Evolutionary conservation across 2,888 invertebrate genomes (phyloP).

Genomic region (Byasa hedistus): DNA sequence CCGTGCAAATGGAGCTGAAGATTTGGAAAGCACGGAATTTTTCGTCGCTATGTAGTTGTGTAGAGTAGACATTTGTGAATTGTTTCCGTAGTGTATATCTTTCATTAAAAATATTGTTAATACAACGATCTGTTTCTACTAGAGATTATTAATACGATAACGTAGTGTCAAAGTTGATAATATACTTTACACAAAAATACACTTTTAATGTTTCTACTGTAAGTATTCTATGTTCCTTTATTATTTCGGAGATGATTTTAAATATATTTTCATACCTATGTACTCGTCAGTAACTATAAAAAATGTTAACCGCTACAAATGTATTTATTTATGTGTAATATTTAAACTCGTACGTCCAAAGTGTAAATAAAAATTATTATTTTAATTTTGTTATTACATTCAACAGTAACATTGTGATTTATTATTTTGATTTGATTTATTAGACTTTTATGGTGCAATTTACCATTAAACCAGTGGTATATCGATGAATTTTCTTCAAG

Average conservation of each 20-base stretch:
- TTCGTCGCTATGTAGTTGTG: slow-evolving; percentile 5
- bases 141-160: slow-evolving; percentile 13
- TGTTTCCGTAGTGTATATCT: background rate
- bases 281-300: background rate
- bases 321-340: background rate
- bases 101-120: slow-evolving; percentile 3
- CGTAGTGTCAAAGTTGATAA: slow-evolving; percentile 5
- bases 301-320: background rate
- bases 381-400: background rate
- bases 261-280: background rate
- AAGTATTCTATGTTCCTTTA: slow-evolving; percentile 20
- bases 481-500: background rate
- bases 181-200: background rate
- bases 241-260: background rate
- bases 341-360: background rate
- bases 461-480: background rate
- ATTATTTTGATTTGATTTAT: background rate
- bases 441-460: background rate
- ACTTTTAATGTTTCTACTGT: slow-evolving; percentile 16
- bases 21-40: background rate
- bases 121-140: slow-evolving; percentile 19
- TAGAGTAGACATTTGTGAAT: slow-evolving; percentile 1
- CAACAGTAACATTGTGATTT: background rate
- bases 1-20: background rate
- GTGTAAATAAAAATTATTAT: background rate